Conservation (phyloP, 1,140 invertebrate genomes). For the Drosophila sulfurigaster region DNA sequence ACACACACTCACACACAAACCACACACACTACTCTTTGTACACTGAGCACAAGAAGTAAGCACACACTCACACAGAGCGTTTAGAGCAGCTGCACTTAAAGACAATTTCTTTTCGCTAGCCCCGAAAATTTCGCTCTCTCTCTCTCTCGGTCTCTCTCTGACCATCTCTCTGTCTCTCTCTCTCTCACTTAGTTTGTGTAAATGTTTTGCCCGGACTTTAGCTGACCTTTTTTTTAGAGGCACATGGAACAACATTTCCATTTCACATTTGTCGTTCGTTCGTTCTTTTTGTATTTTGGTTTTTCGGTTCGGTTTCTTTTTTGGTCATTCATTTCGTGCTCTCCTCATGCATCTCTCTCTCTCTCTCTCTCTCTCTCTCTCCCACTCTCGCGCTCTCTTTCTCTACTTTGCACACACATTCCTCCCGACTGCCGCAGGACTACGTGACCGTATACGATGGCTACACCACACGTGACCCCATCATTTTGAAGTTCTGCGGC, state of each 20-base stretch:
- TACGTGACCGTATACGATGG: conserved; percentile 96
- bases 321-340: conserved; percentile 74
- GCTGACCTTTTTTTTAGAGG: conserved; percentile 21
- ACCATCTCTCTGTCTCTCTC: neutral
- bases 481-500: conserved; percentile 95
- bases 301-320: conserved; percentile 12
- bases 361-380: conserved; percentile 32
- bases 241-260: conserved; percentile 51
- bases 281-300: conserved; percentile 2
- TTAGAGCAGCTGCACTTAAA: conserved; percentile 54
- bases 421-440: conserved; percentile 86
- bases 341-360: conserved; percentile 74
- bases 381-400: conserved; percentile 8
- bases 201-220: neutral
- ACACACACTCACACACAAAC: conserved; percentile 2
- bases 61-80: conserved; percentile 15
- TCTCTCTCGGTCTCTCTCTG: neutral
- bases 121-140: conserved; percentile 23
- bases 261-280: conserved; percentile 68
- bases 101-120: conserved; percentile 55
- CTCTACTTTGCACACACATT: conserved; percentile 1
- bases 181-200: conserved; percentile 1
- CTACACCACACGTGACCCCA: conserved; percentile 94
- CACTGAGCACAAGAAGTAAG: neutral
- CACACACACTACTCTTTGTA: too few species aligned